Conservation (phyloP, 1,140 invertebrate species). For the Battus philenor region DNA sequence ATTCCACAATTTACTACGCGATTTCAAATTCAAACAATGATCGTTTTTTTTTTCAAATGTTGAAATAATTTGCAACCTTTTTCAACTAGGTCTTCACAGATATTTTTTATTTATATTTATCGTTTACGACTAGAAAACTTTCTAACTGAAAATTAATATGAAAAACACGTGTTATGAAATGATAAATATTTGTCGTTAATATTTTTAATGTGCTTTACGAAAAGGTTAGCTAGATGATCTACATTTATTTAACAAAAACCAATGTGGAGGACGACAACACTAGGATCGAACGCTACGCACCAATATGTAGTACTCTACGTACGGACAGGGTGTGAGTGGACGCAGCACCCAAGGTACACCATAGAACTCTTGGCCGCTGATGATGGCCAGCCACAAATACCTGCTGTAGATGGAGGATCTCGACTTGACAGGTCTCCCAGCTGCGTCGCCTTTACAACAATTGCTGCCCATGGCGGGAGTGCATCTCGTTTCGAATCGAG, state of each 20-base stretch:
- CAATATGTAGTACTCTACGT: slow-evolving; percentile 35
- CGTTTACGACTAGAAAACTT: no score
- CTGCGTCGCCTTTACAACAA: slow-evolving; percentile 67
- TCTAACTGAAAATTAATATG: no score
- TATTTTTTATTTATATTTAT: no score
- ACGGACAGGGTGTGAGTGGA: slow-evolving; percentile 24
- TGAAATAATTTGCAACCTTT: no score
- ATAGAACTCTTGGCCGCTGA: slow-evolving; percentile 41
- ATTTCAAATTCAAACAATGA: no score
- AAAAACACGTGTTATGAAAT: no score
- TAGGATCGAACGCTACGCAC: no score
- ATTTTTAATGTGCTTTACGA: slow-evolving; percentile 1
- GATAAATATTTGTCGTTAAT: no score
- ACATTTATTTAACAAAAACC: background rate
- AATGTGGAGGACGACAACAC: slow-evolving; percentile 5
- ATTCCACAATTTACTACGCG: no score
- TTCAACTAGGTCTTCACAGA: no score
- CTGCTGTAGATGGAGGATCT: slow-evolving; percentile 62
- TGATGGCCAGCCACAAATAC: slow-evolving; percentile 55
- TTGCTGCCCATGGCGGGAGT: slow-evolving; percentile 66
- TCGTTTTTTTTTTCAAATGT: no score
- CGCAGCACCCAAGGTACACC: slow-evolving; percentile 52
- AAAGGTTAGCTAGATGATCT: no score
- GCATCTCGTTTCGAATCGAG: slow-evolving; percentile 56
- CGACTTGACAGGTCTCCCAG: slow-evolving; percentile 51